Evolutionary conservation across 2,797 vertebrate genomes (phyloP), one percentile per base, ranked within the genome.

Genomic region (Sebastes glaucus): DNA sequence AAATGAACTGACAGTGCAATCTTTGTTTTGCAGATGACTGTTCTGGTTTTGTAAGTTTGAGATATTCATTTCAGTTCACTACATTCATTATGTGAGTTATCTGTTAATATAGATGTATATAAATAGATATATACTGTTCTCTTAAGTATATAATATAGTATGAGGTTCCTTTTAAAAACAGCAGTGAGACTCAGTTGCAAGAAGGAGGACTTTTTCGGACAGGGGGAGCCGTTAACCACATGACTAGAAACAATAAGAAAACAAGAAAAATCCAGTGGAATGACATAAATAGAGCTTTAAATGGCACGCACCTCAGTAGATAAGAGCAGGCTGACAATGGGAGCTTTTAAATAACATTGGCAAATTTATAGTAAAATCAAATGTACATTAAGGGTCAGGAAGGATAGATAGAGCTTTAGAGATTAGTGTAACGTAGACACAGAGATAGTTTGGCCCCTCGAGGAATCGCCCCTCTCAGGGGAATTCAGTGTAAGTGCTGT

Each of bases 251-350:
- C 84, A 88, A 90, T 78, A 74, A 63, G 68, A 27, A 25, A 86
- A 23, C 56, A 87, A 77, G 59, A 64, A 16, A 85, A 88, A 82
- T 77, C 25, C 79, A 68, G 66, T 42, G 9, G 87, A 83, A 81
- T 38, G 10, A 93, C 90, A 94, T 89, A 90, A 91, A 92, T 87
- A 91, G 2, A 81, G 6, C 46, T 60, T 18, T 60, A 90, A 95
- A 95, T 95, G 95, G 93, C 95, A 96, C 93, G 94, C 95, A 96
- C 95, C 94, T 83, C 85, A 87, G 90, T 83, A 87, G 85, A 87
- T 78, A 32, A 9, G 76, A 74, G 59, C 74, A 35, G 73, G 78
- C 90, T 92, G 90, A 86, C 33, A 71, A 73, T 66, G 76, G 80
- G 66, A 69, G 52, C 22, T 59, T 67, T 9, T 14, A 18, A 42